A percentile compares a stretch with the other conserved stretches of the same genome.
Conservation (phyloP, 2,113 vertebrate species). For the Fulmarus glacialis region DNA sequence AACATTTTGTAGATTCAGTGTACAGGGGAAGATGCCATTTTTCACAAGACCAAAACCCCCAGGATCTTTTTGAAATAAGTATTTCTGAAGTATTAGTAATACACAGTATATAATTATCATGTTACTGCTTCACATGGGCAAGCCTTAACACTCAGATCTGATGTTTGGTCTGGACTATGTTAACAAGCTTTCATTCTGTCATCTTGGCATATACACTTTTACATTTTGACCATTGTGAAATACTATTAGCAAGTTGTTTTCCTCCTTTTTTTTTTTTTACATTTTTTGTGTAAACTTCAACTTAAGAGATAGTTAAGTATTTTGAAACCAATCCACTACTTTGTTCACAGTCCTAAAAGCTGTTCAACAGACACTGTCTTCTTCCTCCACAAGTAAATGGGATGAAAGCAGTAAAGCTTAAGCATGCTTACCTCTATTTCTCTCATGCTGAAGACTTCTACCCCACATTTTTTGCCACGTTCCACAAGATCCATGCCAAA, state of each 20-base stretch:
- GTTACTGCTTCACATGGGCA: neutral
- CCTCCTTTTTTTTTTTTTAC: neutral
- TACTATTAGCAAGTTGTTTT: neutral
- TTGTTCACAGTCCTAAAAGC: neutral
- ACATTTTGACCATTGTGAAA: neutral
- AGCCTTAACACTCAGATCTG: neutral
- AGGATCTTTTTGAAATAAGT: neutral
- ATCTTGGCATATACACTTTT: neutral
- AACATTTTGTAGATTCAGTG: neutral
- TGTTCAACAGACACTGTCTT: neutral
- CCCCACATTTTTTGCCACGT: slow-evolving; percentile 78
- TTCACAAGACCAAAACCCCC: neutral
- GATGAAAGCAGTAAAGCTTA: neutral
- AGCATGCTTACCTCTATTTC: slow-evolving; percentile 83
- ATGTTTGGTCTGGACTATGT: neutral
- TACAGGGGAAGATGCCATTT: neutral
- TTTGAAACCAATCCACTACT: neutral
- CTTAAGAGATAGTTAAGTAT: neutral
- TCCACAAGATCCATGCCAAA: slow-evolving; percentile 81
- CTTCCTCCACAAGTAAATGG: neutral
- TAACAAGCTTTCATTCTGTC: neutral
- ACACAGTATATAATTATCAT: neutral
- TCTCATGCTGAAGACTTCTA: slow-evolving; percentile 85
- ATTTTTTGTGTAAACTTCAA: neutral
- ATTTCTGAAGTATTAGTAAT: neutral